phyloP scores from a whole-genome alignment of 1,140 invertebrate genomes.

The Palaemon carinicauda region DNA sequence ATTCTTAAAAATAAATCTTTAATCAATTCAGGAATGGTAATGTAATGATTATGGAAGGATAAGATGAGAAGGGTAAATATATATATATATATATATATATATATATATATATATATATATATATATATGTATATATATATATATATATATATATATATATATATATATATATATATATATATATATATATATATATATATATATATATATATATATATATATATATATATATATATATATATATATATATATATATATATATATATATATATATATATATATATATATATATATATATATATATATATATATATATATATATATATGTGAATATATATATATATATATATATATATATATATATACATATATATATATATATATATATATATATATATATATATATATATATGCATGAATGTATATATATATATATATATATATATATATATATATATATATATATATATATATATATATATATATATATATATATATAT shows the following conservation, averaged over 20 bases:
- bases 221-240: too few species aligned
- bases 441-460: not conserved
- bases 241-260: too few species aligned
- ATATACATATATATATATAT: not conserved
- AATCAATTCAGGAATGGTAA: too few species aligned
- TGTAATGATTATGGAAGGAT: too few species aligned
- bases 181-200: too few species aligned
- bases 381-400: not conserved
- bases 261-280: not conserved
- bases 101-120: not conserved
- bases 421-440: not conserved
- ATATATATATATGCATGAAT: not conserved
- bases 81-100: not conserved
- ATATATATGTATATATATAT: too few species aligned
- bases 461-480: not conserved
- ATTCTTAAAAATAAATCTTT: too few species aligned
- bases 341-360: not conserved
- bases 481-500: not conserved
- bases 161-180: not conserved
- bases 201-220: too few species aligned
- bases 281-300: constrained; percentile 9
- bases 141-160: not conserved
- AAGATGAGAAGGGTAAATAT: too few species aligned
- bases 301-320: not conserved
- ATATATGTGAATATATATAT: not conserved